Evolutionary conservation across 2,797 vertebrate genomes (phyloP), one percentile per base, ranked within the genome.

Genomic region (Thaleichthys pacificus): DNA sequence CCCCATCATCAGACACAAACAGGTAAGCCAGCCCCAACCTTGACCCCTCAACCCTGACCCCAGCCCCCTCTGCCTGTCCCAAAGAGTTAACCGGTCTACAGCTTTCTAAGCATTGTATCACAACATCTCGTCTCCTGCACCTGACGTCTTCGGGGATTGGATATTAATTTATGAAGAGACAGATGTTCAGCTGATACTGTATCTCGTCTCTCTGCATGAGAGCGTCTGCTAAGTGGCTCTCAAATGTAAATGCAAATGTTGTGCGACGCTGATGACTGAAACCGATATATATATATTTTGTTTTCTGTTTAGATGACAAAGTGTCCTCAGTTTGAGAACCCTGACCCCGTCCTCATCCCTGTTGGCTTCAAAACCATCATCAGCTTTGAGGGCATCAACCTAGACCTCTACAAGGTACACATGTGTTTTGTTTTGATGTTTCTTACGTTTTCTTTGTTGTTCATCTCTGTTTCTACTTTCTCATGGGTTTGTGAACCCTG

Each of bases 1-100:
- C 28, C 15, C 87, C 0, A 92, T 96, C 71, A 94, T 98, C 86
- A 93, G 93, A 26, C 94, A 94, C 71, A 93, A 93, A 81, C 94
- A 95, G 95, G 96, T 97, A 76, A 89, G 89, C 73, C 35, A 1
- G 12, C 38, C n/a, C 19, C 64, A 5, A 75, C 24, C 6, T 17
- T 22, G 7, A n/a, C 56, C 38, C 6, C 56, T 57, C 56, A 2
- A 4, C 38, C 38, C 11, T 42, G 38, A 42, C 38, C 38, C 38
- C 7, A 1, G 38, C 32, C 7, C 32, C 38, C 8, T 42, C 38
- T 42, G 38, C 38, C 38, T 14, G 11, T 42, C 38, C 38, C 38
- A 42, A 42, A 42, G 38, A 12, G 11, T 42, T 3, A 42, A 42
- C 38, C 38, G 11, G 2, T 42, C 38, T 9, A 42, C 38, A 42